Base-by-base conservation (phyloP, 2,888 invertebrate species). In the Hyalella azteca region DNA sequence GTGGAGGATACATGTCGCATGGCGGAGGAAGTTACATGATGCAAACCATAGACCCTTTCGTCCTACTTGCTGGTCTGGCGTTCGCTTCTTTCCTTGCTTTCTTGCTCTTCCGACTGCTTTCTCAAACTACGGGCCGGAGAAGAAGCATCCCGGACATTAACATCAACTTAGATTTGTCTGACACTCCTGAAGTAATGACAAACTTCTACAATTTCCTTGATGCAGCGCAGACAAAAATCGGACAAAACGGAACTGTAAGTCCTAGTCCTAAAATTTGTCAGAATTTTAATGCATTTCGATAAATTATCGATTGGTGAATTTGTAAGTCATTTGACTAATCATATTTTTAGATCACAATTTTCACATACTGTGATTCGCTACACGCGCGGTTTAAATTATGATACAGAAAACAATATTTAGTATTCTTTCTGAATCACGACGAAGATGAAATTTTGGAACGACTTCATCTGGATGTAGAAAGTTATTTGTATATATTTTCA, bases 81-180 rank as follows among this genome's bases (percentile, higher is more conserved):
- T 83, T 83, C 39, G 83, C 83, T 1, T 81, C 83, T n/a, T 83
- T 83, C 77, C 77, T 81, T 15, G 83, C 83, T 32, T 83, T 81
- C 66, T 59, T 83, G 26, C 78, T 81, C 60, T 83, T 81, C 75
- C 78, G 83, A 0, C 79, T 83, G 3, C 78, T 83, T 32, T 83
- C 83, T 40, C 81, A 78, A 22, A 83, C 83, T 3, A 32, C 82
- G 1, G 75, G 41, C 0, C 26, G 41, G n/a, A 78, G 77, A 73
- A 80, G 81, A 39, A 79, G 77, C n/a, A 32, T 60, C 4, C 79
- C 80, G 0, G 83, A 81, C 26, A 66, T 78, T 9, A 77, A 78
- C 26, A 22, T 81, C 54, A 78, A 81, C 48, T 79, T 83, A 1
- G 79, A 80, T 59, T 75, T 83, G 29, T 83, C 83, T 36, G 83